Base-by-base conservation (phyloP, 2,113 vertebrate genomes). In the Oryctolagus cuniculus region DNA sequence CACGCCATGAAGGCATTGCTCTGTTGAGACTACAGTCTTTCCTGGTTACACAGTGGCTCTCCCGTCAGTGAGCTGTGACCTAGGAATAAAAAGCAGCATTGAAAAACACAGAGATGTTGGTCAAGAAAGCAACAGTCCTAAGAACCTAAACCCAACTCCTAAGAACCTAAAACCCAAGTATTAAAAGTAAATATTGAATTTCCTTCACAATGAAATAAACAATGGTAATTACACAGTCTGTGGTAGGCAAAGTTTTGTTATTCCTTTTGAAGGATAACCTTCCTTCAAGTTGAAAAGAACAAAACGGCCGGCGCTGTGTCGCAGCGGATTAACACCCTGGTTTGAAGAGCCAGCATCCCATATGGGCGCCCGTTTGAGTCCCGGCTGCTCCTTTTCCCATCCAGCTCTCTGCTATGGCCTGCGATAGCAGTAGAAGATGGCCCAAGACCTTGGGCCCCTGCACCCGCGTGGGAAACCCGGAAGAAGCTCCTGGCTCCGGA, bases 141-240 rank as follows among this genome's bases (percentile, higher is more conserved):
- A 61, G 61, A 63, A 64, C 17, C 4, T 63, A 70, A 70, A 21
- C 3, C 36, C 12, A 10, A n/a, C 38, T 83, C 5, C 69, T 75
- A 34, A 94, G 34, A 94, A 53, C 63, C 38, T n/a, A 55, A 70
- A 81, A 38, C 6, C 55, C 51, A 27, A 70, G 64, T 17, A 13
- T 11, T 17, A 2, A 0, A 2, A 16, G 19, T 3, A 1, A 1
- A 12, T 10, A 31, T 69, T 53, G 29, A 63, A 10, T 27, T 72
- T 25, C 34, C 25, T 9, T 36, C 63, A 38, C 38, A 11, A 15
- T 9, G 22, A 75, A 22, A 64, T 22, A 3, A 16, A 16, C 19
- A 19, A 15, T 58, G 55, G 55, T 58, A 19, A n/a, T 61, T 58
- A 27, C 9, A 24, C n/a, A 36, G 4, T 34, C 63, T 81, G 3